Evolutionary conservation across 2,113 vertebrate genomes (phyloP), one percentile per base, ranked within the genome.

Genomic region (Oophaga pumilio): DNA sequence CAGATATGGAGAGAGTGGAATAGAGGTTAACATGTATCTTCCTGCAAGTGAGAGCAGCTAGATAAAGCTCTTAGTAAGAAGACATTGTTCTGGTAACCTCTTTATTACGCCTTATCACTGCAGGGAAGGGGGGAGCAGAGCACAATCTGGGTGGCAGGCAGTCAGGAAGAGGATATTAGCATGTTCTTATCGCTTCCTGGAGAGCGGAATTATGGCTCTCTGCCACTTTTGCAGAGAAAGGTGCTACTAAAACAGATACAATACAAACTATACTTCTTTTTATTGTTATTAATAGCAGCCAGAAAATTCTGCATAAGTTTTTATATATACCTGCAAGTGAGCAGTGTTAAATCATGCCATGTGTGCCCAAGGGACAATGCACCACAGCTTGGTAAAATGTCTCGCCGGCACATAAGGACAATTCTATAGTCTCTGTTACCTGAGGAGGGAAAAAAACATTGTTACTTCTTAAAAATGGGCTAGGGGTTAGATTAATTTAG

Each of bases 71-170:
- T 87, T 85, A 85, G 62, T 87, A 80, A 50, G 76, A 28, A 80
- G 85, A 71, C 76, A 87, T 87, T 80, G 76, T 87, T 76, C 74
- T 52, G 62, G 85, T 78, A 87, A 80, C 85, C 77, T 80, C 85
- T 87, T 73, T 87, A 87, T 87, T 87, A 87, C 60, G 62, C 85
- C 84, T 87, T 87, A 87, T 87, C 85, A 57, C 60, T 71, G 85
- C 76, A 9, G 85, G 17, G 43, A 74, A 43, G 76, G 85, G 68
- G 76, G 76, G 85, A 28, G 85, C 18, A 5, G 76, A 69, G 85
- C 28, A 43, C 18, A 77, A 66, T 87, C 60, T 87, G 85, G 85
- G 84, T 85, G 84, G 84, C 84, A 85, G 60, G 74, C 85, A 86
- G 76, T 87, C 76, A 80, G 76, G 74, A 71, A 80, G 76, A 80